A percentile compares a stretch with the other conserved stretches of the same genome.
These are phyloP conservation scores for Octodonta nipae DNA, from an alignment of 2,888 invertebrate genomes.

Conservation along the genomic window DNA sequence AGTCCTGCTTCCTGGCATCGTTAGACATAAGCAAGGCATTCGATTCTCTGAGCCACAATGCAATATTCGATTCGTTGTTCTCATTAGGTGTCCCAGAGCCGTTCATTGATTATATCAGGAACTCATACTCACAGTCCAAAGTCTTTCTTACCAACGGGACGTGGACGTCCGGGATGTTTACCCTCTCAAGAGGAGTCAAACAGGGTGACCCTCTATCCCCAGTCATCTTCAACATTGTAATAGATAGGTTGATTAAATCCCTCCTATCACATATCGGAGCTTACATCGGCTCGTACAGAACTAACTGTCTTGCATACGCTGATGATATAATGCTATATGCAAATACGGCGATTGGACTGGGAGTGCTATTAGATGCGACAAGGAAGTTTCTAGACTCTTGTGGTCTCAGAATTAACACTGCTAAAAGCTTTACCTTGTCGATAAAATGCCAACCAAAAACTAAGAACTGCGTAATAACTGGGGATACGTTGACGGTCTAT, in stretches of 20 bases:
- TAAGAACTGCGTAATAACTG: neutral
- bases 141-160: neutral
- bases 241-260: neutral
- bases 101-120: neutral
- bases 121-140: neutral
- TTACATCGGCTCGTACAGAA: neutral
- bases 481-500: neutral
- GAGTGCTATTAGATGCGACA: neutral
- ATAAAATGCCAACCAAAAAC: neutral
- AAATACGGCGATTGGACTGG: neutral
- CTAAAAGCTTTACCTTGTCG: neutral
- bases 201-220: neutral
- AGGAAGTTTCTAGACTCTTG: neutral
- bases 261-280: neutral
- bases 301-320: neutral
- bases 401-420: neutral
- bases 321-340: neutral
- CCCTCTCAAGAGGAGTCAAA: neutral
- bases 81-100: neutral
- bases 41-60: neutral
- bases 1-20: neutral
- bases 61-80: neutral
- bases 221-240: neutral
- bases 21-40: neutral
- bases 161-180: neutral